These are phyloP conservation scores for Ceratitis capitata DNA, from an alignment of 1,140 invertebrate species.

Conservation along the genomic window DNA sequence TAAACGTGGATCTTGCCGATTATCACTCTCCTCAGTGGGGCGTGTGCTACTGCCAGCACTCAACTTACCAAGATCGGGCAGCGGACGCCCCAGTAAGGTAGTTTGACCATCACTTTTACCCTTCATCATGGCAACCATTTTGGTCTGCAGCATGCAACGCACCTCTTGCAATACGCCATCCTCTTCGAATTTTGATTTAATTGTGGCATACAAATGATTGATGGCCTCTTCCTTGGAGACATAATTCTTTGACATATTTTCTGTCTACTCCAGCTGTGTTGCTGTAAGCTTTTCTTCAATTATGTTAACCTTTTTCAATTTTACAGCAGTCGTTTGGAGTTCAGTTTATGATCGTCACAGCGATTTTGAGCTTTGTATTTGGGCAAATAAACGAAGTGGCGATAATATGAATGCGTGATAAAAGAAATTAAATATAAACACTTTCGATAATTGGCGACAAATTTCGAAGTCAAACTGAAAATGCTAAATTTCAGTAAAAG, in stretches of 20 bases:
- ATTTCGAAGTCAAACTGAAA: constrained; percentile 2
- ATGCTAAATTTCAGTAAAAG: background rate
- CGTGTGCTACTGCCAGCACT: background rate
- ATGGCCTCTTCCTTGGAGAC: constrained; percentile 40
- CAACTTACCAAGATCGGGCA: background rate
- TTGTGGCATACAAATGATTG: constrained; percentile 42
- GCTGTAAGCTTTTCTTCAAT: background rate
- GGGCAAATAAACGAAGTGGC: background rate
- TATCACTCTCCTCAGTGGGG: background rate
- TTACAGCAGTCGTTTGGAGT: background rate
- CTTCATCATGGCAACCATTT: constrained; percentile 44
- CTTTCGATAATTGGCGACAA: background rate
- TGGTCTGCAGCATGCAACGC: constrained; percentile 41
- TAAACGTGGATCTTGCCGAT: constrained; percentile 10
- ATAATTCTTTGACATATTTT: constrained; percentile 27
- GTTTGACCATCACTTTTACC: constrained; percentile 23
- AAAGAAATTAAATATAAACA: constrained; percentile 34
- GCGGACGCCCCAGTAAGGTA: background rate
- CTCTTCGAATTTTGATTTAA: constrained; percentile 42
- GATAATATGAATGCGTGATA: background rate
- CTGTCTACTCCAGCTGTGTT: background rate
- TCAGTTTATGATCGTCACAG: background rate
- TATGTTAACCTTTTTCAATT: background rate
- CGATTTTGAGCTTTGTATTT: background rate
- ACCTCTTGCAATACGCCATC: constrained; percentile 42